Percentiles rank a stretch among this genome's conserved stretches.
Conservation (phyloP, 2,888 invertebrate species). For the Euphydryas editha region DNA sequence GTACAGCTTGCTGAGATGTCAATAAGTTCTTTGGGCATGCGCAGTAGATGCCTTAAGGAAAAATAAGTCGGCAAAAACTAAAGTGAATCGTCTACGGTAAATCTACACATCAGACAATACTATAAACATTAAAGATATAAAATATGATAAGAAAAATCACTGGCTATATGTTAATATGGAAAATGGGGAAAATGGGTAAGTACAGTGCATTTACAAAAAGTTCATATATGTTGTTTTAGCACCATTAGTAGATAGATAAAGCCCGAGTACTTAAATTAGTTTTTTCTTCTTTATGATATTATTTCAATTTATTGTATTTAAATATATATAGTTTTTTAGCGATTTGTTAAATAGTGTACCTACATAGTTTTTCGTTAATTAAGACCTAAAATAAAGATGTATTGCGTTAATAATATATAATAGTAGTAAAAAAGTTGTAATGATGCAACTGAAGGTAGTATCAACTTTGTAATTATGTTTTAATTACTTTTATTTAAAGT, state of each 20-base stretch:
- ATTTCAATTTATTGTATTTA: too few species aligned
- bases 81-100: neutral
- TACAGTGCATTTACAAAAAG: neutral
- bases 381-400: too few species aligned
- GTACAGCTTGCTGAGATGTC: neutral
- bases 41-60: neutral
- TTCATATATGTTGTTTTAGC: neutral
- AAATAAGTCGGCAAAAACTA: slow-evolving; percentile 17
- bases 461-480: too few species aligned
- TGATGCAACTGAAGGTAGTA: too few species aligned
- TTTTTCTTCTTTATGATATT: too few species aligned
- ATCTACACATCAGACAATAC: neutral
- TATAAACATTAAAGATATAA: neutral
- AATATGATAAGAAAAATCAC: neutral
- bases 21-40: slow-evolving; percentile 19
- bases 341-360: too few species aligned
- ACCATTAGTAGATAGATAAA: neutral
- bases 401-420: too few species aligned
- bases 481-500: too few species aligned
- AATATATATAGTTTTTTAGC: too few species aligned
- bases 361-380: too few species aligned
- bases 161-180: neutral
- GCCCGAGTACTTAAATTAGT: too few species aligned
- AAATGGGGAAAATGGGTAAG: slow-evolving; percentile 5
- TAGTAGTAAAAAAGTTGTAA: too few species aligned